Evolutionary conservation across 2,797 vertebrate genomes (phyloP).

Genomic region (Lepus oiostolus): DNA sequence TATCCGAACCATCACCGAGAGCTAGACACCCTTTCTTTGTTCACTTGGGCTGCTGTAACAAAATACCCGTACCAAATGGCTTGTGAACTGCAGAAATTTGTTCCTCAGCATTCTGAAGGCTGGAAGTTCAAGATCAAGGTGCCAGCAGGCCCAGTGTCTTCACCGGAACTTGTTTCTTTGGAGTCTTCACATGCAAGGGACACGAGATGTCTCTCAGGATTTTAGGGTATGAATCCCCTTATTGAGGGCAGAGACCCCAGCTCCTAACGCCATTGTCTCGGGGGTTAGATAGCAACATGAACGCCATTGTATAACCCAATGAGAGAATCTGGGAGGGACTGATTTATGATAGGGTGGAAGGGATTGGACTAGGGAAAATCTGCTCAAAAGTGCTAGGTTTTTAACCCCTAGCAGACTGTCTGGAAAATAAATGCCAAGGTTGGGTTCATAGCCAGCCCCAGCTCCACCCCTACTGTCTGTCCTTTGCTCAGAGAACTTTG

Average conservation of each 20-base stretch:
- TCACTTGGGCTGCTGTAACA: neutral
- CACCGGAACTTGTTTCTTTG: neutral
- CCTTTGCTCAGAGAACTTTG: neutral
- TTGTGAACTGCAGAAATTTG: neutral
- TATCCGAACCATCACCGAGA: neutral
- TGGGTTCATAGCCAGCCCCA: neutral
- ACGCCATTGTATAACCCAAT: neutral
- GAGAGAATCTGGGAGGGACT: neutral
- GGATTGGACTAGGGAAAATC: neutral
- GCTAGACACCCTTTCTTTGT: neutral
- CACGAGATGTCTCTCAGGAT: neutral
- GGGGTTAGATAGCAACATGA: neutral
- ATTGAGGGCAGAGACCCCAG: neutral
- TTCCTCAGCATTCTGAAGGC: neutral
- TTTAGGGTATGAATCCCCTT: neutral
- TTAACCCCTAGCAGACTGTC: neutral
- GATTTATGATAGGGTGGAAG: neutral
- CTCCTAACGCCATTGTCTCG: neutral
- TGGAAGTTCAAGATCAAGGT: neutral
- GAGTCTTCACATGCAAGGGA: neutral
- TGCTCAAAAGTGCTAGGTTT: constrained; percentile 8
- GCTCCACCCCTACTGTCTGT: neutral
- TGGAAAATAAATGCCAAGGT: neutral
- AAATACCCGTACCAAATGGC: neutral
- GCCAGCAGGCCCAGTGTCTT: neutral